These are phyloP conservation scores for Stegastes partitus DNA, from an alignment of 2,113 vertebrate species.

Conservation along the genomic window DNA sequence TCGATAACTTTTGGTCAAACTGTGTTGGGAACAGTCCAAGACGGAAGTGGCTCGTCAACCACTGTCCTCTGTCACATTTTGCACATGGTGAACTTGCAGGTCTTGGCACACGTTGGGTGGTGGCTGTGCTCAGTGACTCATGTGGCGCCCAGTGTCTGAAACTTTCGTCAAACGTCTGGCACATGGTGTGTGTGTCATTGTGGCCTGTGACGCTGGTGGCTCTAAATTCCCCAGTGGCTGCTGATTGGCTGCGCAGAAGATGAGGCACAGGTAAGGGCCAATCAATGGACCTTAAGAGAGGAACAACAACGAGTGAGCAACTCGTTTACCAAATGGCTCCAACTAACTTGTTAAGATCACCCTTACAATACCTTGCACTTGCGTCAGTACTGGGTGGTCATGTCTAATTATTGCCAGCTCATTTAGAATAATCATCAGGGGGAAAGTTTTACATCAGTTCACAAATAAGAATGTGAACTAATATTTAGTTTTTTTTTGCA, in stretches of 20 bases:
- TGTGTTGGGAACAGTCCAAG: slow-evolving; percentile 48
- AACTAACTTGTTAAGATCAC: slow-evolving; percentile 75
- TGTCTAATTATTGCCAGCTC: slow-evolving; percentile 73
- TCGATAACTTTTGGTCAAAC: slow-evolving; percentile 54
- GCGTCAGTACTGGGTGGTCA: slow-evolving; percentile 75
- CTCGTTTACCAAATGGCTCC: slow-evolving; percentile 63
- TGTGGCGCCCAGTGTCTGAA: slow-evolving; percentile 78
- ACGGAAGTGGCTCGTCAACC: slow-evolving; percentile 75
- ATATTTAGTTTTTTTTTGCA: slow-evolving; percentile 20
- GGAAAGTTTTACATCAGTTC: slow-evolving; percentile 44
- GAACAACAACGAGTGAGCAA: slow-evolving; percentile 74
- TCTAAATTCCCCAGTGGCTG: slow-evolving; percentile 68
- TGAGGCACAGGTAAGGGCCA: slow-evolving; percentile 79
- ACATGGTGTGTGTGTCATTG: slow-evolving; percentile 83
- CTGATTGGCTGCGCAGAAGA: slow-evolving; percentile 72
- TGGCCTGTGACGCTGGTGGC: slow-evolving; percentile 80
- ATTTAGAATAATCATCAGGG: slow-evolving; percentile 55
- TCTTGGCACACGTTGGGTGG: slow-evolving; percentile 77
- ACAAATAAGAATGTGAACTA: slow-evolving; percentile 2
- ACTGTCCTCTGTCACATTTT: slow-evolving; percentile 78
- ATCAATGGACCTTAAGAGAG: slow-evolving; percentile 56
- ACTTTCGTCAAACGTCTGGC: slow-evolving; percentile 85
- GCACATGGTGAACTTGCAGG: slow-evolving; percentile 82
- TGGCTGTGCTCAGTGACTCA: slow-evolving; percentile 84
- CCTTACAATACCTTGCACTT: slow-evolving; percentile 71